These are phyloP conservation scores for Plutella xylostella DNA, from an alignment of 2,888 invertebrate genomes.

Conservation along the genomic window DNA sequence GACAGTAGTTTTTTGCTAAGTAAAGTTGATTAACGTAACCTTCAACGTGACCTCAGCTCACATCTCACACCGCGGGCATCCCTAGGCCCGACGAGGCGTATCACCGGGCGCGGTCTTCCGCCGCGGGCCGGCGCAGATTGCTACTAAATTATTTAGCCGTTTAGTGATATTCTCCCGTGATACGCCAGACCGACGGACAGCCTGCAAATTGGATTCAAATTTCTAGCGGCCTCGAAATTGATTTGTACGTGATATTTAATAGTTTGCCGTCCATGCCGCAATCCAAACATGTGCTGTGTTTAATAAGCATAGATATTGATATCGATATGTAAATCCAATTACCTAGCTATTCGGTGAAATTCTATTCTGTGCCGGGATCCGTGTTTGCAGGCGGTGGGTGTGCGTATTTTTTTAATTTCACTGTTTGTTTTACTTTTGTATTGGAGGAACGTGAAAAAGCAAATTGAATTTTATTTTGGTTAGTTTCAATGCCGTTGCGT, in stretches of 20 bases:
- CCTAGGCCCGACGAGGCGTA: too few species aligned
- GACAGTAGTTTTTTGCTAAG: neutral
- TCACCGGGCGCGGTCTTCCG: constrained; percentile 25
- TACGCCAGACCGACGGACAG: constrained; percentile 56
- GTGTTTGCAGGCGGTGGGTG: too few species aligned
- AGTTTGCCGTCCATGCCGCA: constrained; percentile 27
- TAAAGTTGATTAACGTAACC: neutral
- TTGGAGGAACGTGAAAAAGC: too few species aligned
- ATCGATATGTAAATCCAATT: neutral
- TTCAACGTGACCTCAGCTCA: too few species aligned
- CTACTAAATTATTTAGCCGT: constrained; percentile 68
- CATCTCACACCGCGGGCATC: too few species aligned
- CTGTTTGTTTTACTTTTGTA: too few species aligned
- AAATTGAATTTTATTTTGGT: too few species aligned
- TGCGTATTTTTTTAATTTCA: too few species aligned
- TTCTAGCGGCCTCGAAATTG: constrained; percentile 60
- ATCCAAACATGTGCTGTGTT: constrained; percentile 11
- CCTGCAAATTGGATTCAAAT: constrained; percentile 68
- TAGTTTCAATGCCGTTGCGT: too few species aligned
- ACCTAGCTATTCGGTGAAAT: neutral
- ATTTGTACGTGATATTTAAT: constrained; percentile 64
- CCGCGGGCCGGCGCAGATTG: constrained; percentile 39
- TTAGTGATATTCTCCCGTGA: constrained; percentile 64
- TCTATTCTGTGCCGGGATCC: neutral
- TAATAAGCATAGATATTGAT: neutral